Base-by-base conservation (phyloP, 2,113 vertebrate species). In the Marmota flaviventris region DNA sequence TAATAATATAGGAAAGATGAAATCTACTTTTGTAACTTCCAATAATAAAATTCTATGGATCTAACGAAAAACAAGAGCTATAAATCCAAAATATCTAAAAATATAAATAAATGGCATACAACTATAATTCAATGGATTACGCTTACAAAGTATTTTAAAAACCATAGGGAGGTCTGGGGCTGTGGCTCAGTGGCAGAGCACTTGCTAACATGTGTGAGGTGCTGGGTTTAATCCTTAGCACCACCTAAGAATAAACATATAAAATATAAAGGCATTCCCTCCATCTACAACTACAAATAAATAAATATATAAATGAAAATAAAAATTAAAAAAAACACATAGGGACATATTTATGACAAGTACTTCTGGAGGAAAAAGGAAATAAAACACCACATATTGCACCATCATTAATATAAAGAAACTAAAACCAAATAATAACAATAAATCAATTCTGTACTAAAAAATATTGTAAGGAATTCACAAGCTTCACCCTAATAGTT, bases 31-130 rank as follows among this genome's bases (percentile, higher is more conserved):
- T 25, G 34, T 58, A 73, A 89, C n/a, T 53, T 89, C 56, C 42
- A 67, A 42, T 18, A 67, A 89, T 27, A 65, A 75, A 53, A 53
- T 27, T 75, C 69, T 75, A 14, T 76, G 76, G 17, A 75, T 83
- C 56, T 89, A 61, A 73, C 76, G 27, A 69, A 83, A 51, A 94
- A 65, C 53, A 39, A 18, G 69, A 53, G 39, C 4, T 67, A 3
- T 53, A 83, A 89, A n/a, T 75, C 32, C 69, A 83, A 75, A 89
- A 75, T 93, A 51, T 24, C 65, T 58, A 88, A 72, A 93, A 81
- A 48, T 51, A 51, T 51, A 51, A 51, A 51, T 51, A 51, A 51
- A 51, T 51, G 48, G 48, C 48, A 51, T 51, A 51, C 12, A 51
- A 51, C 12, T 51, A 51, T 51, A 51, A 51, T 51, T 51, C 48